Evolutionary conservation across 2,888 invertebrate species (phyloP).

Genomic region (Standfussiana lucernea): DNA sequence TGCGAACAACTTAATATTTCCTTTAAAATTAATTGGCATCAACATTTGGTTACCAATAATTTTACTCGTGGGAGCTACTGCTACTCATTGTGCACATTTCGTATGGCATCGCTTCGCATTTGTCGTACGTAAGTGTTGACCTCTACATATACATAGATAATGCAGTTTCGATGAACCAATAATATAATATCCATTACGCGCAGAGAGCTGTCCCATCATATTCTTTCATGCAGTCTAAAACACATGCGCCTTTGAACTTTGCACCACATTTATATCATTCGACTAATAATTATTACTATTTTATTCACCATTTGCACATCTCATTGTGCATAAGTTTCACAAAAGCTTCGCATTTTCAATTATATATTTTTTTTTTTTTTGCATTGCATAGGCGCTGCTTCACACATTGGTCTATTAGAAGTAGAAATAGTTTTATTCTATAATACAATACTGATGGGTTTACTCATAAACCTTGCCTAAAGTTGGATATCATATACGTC

Average conservation of each 20-base stretch:
- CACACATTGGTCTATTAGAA: not conserved
- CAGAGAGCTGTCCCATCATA: not conserved
- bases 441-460: not conserved
- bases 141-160: not conserved
- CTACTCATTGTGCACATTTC: not conserved
- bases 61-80: not conserved
- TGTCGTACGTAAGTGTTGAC: not conserved
- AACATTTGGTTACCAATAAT: not conserved
- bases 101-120: too few species aligned
- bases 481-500: not conserved
- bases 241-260: not conserved
- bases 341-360: not conserved
- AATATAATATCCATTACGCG: not conserved
- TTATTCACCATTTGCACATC: not conserved
- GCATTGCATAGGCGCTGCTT: slow-evolving; percentile 2
- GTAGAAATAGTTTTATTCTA: not conserved
- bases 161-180: not conserved
- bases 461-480: not conserved
- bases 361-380: not conserved
- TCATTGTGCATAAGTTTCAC: not conserved
- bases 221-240: not conserved
- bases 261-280: not conserved
- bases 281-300: not conserved
- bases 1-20: not conserved
- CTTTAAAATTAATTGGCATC: not conserved